Conservation (phyloP, 2,113 vertebrate species). For the Nesogale talazaci region DNA sequence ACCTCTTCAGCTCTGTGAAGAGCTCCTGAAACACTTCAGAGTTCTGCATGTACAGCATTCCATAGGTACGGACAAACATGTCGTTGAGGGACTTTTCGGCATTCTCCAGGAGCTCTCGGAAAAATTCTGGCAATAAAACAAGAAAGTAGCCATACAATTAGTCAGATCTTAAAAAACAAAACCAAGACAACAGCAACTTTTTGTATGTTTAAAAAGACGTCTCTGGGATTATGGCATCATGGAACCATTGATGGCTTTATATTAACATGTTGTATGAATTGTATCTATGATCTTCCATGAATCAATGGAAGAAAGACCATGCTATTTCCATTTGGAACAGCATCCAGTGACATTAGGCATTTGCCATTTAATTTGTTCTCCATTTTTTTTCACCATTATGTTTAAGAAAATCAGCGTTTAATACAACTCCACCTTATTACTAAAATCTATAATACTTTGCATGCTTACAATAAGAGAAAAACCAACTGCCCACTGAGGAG, state of each 20-base stretch:
- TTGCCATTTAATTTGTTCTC: background rate
- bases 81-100: conserved; percentile 95
- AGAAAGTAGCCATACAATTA: background rate
- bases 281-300: conserved; percentile 1
- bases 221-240: background rate
- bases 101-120: conserved; percentile 97
- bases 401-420: conserved; percentile 35
- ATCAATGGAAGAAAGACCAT: conserved; percentile 38
- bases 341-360: background rate
- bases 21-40: conserved; percentile 97
- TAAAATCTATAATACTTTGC: too few relatives aligned
- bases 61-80: conserved; percentile 95
- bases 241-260: background rate
- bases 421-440: too few relatives aligned
- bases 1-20: conserved; percentile 95
- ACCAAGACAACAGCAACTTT: background rate
- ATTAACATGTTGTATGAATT: conserved; percentile 17
- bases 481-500: too few relatives aligned
- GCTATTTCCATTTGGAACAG: conserved; percentile 19
- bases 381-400: background rate
- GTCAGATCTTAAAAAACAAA: background rate
- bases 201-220: background rate
- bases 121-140: conserved; percentile 91
- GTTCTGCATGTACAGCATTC: conserved; percentile 96
- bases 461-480: too few relatives aligned